These are phyloP conservation scores for Caenorhabditis sinica DNA, from an alignment of 2,888 invertebrate genomes.

Conservation along the genomic window DNA sequence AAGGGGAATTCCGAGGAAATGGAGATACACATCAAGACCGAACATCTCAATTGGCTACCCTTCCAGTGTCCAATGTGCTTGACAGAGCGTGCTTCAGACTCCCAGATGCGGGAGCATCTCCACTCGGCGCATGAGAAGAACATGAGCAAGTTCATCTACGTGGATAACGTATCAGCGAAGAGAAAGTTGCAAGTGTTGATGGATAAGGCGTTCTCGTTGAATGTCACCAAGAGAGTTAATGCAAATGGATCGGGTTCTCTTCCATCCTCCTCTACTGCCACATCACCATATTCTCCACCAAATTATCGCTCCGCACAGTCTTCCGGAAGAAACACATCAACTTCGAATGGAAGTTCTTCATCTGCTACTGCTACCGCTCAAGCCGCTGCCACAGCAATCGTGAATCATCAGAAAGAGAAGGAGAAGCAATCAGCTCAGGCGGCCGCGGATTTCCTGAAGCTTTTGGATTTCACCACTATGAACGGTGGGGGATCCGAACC, in stretches of 20 bases:
- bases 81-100: constrained; percentile 79
- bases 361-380: constrained; percentile 31
- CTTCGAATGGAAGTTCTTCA: constrained; percentile 35
- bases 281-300: constrained; percentile 48
- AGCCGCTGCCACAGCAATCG: constrained; percentile 58
- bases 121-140: constrained; percentile 80
- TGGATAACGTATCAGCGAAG: constrained; percentile 81
- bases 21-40: constrained; percentile 80
- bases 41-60: constrained; percentile 83
- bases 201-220: constrained; percentile 72
- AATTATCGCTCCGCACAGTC: constrained; percentile 46
- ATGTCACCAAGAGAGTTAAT: constrained; percentile 48
- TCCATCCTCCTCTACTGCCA: constrained; percentile 24
- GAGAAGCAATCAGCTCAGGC: constrained; percentile 40
- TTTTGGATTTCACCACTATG: constrained; percentile 49
- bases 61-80: constrained; percentile 82
- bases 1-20: constrained; percentile 81
- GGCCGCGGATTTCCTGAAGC: constrained; percentile 44
- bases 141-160: constrained; percentile 81
- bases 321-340: constrained; percentile 62
- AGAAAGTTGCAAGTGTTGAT: constrained; percentile 79
- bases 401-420: constrained; percentile 56
- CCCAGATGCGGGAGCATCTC: constrained; percentile 83
- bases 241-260: constrained; percentile 10
- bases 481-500: constrained; percentile 3